phyloP scores from a whole-genome alignment of 2,113 vertebrate species.

The Thinocorus orbignyianus region DNA sequence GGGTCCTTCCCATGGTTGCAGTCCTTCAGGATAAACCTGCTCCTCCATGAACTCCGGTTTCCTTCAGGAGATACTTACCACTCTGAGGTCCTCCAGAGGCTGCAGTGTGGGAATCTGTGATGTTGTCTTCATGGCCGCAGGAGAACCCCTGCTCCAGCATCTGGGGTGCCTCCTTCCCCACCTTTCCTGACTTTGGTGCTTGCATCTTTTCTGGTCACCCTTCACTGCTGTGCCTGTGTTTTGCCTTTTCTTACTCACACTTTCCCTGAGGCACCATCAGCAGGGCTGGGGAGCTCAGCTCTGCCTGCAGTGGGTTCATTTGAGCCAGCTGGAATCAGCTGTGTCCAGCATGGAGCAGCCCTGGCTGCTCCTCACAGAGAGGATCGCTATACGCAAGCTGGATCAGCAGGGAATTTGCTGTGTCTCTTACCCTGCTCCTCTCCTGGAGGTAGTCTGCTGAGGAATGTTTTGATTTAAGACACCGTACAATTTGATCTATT shows the following conservation, averaged over 20 bases:
- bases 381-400: neutral
- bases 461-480: neutral
- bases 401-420: neutral
- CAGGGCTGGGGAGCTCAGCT: neutral
- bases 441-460: neutral
- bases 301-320: neutral
- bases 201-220: neutral
- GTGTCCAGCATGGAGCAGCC: neutral
- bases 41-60: neutral
- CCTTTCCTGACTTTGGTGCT: neutral
- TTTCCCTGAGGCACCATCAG: fast-evolving
- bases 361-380: neutral
- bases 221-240: neutral
- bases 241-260: neutral
- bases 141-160: neutral
- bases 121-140: fast-evolving
- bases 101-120: neutral
- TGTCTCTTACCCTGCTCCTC: neutral
- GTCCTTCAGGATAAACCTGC: neutral
- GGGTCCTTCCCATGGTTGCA: neutral
- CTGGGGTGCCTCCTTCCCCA: neutral
- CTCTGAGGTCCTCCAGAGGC: fast-evolving
- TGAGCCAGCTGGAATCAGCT: neutral
- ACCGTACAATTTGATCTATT: neutral
- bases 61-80: neutral